phyloP scores from a whole-genome alignment of 2,113 vertebrate genomes.

The Rafetus swinhoei region DNA sequence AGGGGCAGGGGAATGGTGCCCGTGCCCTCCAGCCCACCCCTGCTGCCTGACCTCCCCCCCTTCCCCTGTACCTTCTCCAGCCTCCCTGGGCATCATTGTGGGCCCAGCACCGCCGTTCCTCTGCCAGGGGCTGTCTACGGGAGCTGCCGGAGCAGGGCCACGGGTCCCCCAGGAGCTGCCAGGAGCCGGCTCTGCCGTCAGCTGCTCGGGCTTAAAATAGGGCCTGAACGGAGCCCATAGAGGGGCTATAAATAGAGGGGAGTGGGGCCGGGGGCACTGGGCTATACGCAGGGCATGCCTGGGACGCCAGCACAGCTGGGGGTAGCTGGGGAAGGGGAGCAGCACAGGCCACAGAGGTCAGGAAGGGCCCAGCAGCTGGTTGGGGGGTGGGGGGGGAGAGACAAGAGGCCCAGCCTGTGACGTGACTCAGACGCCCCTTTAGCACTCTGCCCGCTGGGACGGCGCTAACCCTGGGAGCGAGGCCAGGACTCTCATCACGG shows the following conservation, averaged over 20 bases:
- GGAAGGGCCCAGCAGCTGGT: too few relatives aligned
- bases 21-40: background rate
- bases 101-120: background rate
- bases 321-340: background rate
- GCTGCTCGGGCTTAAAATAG: conserved; percentile 77
- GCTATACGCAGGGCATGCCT: background rate
- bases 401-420: too few relatives aligned
- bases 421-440: background rate
- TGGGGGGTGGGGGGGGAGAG: too few relatives aligned
- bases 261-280: conserved; percentile 48
- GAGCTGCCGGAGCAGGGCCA: conserved; percentile 45
- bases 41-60: too few relatives aligned
- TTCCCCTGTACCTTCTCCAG: conserved; percentile 78
- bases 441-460: background rate
- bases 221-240: conserved; percentile 61
- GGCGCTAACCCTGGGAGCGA: background rate
- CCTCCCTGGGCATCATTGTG: conserved; percentile 74
- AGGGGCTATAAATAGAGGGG: conserved; percentile 66
- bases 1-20: background rate
- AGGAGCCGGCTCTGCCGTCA: conserved; percentile 53
- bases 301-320: background rate
- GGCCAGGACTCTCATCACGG: too few relatives aligned
- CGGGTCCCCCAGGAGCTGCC: background rate
- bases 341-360: background rate
- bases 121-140: background rate